A percentile compares a stretch with the other conserved stretches of the same genome.
Conservation (phyloP, 2,797 vertebrate genomes). For the Propithecus deckenii region DNA sequence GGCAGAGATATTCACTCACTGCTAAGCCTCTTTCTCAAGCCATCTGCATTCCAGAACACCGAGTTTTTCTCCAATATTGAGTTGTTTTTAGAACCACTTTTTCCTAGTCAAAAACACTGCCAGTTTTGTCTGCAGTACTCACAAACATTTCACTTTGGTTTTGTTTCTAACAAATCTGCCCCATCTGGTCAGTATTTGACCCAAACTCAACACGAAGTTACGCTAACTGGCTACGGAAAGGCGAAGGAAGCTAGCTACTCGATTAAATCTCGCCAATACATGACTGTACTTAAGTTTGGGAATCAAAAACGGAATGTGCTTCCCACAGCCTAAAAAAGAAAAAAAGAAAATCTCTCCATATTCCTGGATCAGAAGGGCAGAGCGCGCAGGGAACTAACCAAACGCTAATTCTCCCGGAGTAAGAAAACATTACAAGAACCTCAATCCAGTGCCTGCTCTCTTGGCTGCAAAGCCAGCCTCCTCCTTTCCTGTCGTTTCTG, state of each 20-base stretch:
- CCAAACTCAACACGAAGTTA: neutral
- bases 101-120: neutral
- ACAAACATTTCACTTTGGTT: neutral
- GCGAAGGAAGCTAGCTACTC: neutral
- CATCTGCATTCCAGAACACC: neutral
- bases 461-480: neutral
- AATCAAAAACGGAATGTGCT: neutral
- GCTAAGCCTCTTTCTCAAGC: neutral
- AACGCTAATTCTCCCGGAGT: neutral
- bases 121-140: neutral
- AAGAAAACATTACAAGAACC: neutral
- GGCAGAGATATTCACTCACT: neutral
- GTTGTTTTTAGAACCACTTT: conserved; percentile 1
- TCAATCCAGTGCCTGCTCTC: neutral
- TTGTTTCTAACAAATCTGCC: neutral
- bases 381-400: neutral
- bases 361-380: neutral
- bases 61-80: neutral
- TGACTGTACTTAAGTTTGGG: neutral
- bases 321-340: neutral
- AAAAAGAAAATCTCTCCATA: neutral
- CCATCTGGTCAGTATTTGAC: neutral
- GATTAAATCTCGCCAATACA: neutral
- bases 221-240: neutral
- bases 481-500: neutral